Evolutionary conservation across 53 echinoderm and acorn worm species (phyloP), one percentile per base, ranked within the genome.

Genomic region (Patiria pectinifera): DNA sequence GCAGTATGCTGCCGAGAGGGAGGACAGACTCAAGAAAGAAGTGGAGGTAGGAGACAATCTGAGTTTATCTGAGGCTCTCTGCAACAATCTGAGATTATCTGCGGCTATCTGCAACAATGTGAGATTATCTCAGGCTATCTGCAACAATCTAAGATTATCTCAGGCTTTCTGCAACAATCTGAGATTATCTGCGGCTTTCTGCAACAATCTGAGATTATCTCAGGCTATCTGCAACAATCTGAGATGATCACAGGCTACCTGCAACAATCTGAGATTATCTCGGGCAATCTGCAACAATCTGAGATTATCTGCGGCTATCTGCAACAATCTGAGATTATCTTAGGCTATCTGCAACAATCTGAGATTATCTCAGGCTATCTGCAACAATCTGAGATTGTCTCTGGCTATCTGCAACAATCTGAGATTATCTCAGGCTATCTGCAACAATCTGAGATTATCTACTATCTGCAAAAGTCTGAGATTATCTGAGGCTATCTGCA

Each of bases 1-100:
- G 13, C 94, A 99, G 84, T 90, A 94, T 59, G 76, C 84, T 44
- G 95, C 99, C 26, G 96, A 99, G 85, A 97, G 97, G 80, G 99
- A 97, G 48, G 95, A 95, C 25, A 81, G 93, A 45, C 87, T 94
- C 13, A 96, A 95, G 87, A 94, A 92, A 48, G 96, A 97, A 92
- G 23, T 97, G 15, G 85, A 88, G 91, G 97, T 97, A 72, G 71
- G 45, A 78, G 44, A 88, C 44, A 69, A 43, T 59, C 83, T 59
- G 13, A 77, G 45, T 26, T 14, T 18, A 60, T 66, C 66, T 66
- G 12, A 66, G 66, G 10, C 19, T 66, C 2, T 66, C 66, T 66
- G 66, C 19, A 18, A 11, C 3, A 66, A 15, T 66, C 19, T 66
- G 12, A 66, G 66, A 66, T 11, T 16, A 66, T 13, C 66, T 13